Percentiles rank a stretch among this genome's conserved stretches.
Conservation (phyloP, 2,888 invertebrate genomes). For the Eumerus sabulonum region DNA sequence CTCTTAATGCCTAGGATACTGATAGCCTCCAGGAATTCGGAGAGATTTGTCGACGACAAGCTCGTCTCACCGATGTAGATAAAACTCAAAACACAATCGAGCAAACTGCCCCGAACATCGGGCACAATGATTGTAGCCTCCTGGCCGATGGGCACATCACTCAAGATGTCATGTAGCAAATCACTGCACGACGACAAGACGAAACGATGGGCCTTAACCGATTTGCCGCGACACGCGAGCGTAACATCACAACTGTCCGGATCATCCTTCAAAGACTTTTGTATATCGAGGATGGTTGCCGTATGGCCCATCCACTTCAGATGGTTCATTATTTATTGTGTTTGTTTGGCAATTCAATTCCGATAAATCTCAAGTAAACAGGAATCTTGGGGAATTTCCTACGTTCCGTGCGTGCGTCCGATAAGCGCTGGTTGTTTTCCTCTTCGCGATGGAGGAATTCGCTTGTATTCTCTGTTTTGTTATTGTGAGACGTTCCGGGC, state of each 20-base stretch:
- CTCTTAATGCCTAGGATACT: constrained; percentile 77
- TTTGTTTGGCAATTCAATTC: constrained; percentile 27
- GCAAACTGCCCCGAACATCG: constrained; percentile 75
- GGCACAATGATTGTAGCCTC: constrained; percentile 77
- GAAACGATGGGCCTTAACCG: constrained; percentile 77
- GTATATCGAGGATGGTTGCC: constrained; percentile 77
- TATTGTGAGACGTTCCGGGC: constrained; percentile 64
- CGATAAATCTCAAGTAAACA: constrained; percentile 47
- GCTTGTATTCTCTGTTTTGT: constrained; percentile 54
- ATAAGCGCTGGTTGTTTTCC: constrained; percentile 18
- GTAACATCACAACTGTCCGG: constrained; percentile 75
- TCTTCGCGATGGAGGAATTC: constrained; percentile 6
- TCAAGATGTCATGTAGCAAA: constrained; percentile 74
- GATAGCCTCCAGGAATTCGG: constrained; percentile 77
- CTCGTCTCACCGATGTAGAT: constrained; percentile 77
- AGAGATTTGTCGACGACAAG: constrained; percentile 74
- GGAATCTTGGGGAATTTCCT: constrained; percentile 38
- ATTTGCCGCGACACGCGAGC: constrained; percentile 74
- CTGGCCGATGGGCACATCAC: constrained; percentile 74
- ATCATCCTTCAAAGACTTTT: constrained; percentile 74
- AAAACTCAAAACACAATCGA: constrained; percentile 76
- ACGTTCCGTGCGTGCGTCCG: constrained; percentile 36
- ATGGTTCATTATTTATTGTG: constrained; percentile 73
- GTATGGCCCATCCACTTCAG: constrained; percentile 79
- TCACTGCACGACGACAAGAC: constrained; percentile 77